These are phyloP conservation scores for Penelope pileata DNA, from an alignment of 2,113 vertebrate genomes.

Conservation along the genomic window DNA sequence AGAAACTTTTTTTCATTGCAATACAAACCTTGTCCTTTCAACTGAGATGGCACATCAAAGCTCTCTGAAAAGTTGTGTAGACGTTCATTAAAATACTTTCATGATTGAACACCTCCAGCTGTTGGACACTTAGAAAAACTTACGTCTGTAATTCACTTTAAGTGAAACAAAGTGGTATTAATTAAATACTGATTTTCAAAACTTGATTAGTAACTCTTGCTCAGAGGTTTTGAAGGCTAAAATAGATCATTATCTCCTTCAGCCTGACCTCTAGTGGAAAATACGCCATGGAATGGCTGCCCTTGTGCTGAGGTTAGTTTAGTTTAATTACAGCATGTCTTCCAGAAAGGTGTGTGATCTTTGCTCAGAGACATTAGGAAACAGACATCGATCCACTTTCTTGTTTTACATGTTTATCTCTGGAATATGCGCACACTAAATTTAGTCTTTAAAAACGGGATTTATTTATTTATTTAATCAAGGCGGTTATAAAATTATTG, in stretches of 20 bases:
- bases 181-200: not conserved
- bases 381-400: not conserved
- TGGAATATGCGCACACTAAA: not conserved
- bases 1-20: not conserved
- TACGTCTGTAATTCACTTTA: not conserved
- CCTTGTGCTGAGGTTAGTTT: not conserved
- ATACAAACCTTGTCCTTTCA: not conserved
- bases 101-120: not conserved
- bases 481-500: not conserved
- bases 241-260: slow-evolving; percentile 42
- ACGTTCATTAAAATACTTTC: not conserved
- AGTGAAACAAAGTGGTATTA: not conserved
- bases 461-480: not conserved
- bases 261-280: slow-evolving; percentile 64
- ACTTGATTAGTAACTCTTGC: not conserved
- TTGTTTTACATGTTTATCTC: not conserved
- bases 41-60: not conserved
- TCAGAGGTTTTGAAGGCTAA: not conserved
- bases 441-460: not conserved
- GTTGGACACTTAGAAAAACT: not conserved
- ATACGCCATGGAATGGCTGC: not conserved
- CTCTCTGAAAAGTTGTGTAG: not conserved
- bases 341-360: not conserved
- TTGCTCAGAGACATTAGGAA: not conserved
- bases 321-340: not conserved